These are phyloP conservation scores for Phrynocephalus versicolor DNA, from an alignment of 2,113 vertebrate species.

Conservation along the genomic window DNA sequence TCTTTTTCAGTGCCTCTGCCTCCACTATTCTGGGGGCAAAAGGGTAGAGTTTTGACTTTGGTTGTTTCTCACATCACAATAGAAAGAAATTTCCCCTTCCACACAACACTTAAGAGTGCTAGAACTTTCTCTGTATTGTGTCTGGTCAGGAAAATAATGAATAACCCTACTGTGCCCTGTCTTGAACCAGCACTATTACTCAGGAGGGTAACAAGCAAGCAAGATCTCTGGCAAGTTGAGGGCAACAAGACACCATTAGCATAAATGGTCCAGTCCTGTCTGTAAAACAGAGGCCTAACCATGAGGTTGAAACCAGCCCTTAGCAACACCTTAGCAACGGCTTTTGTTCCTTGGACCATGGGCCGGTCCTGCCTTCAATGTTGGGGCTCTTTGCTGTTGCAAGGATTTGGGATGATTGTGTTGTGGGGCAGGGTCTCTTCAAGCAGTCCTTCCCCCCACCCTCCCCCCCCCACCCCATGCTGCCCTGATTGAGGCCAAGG, in stretches of 20 bases:
- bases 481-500: slow-evolving; percentile 12
- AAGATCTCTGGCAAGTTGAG: background rate
- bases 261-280: slow-evolving; percentile 12
- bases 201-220: background rate
- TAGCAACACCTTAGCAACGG: slow-evolving; percentile 18
- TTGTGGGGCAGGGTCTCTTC: slow-evolving; percentile 26
- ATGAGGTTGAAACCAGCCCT: background rate
- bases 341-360: slow-evolving; percentile 24
- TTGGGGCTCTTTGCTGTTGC: slow-evolving; percentile 18
- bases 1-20: background rate
- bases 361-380: slow-evolving; percentile 14
- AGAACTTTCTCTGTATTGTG: background rate
- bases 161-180: background rate
- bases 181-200: slow-evolving; percentile 5
- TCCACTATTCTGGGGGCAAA: too few relatives aligned
- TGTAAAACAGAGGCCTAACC: background rate
- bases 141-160: background rate
- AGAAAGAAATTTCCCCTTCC: background rate
- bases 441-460: background rate
- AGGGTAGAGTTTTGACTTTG: background rate
- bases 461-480: background rate
- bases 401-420: slow-evolving; percentile 25
- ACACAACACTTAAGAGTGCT: background rate
- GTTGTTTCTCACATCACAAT: background rate
- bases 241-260: slow-evolving; percentile 4